Evolutionary conservation across 30 jellyfish, hydroid and myxozoan genomes (phyloP), one percentile per base, ranked within the genome.

Genomic region (Catostylus mosaicus): DNA sequence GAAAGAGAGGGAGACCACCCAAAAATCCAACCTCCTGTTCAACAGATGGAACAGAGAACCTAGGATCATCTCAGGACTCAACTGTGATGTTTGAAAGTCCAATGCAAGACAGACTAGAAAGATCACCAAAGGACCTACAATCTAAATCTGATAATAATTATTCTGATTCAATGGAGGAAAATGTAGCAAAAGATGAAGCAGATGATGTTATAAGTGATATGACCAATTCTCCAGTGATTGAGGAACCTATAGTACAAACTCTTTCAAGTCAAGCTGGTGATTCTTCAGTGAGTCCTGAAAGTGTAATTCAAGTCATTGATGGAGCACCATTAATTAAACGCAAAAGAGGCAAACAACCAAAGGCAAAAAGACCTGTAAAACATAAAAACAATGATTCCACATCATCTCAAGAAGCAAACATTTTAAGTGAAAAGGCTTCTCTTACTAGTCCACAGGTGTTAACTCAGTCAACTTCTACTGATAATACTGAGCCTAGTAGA

Each of bases 1-100:
- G 52, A 48, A 79, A 79, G 75, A 48, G 81, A 48, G 89, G 89
- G 7, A 63, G 89, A 45, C 89, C 89, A 37, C 73, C 71, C 38
- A 77, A 77, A 37, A 73, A 30, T 19, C 73, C 27, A n/a, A n/a
- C n/a, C n/a, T n/a, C n/a, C n/a, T n/a, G n/a, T n/a, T n/a, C n/a
- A n/a, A n/a, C n/a, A n/a, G n/a, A n/a, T n/a, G n/a, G n/a, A 23
- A 22, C 40, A 52, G 30, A 27, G 30, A 52, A 52, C 1, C 30
- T 12, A 14, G 67, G 26, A 1, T 20, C 67, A 52, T 27, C 29
- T 20, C 26, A 10, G 1, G 6, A 30, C 11, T 30, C 67, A 52
- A 20, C 26, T 10, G 26, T 20, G 67, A 52, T 30, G 10, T 27
- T 11, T 20, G 67, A 52, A 52, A 18, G 4, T 52, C 6, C 22